Conservation (phyloP, 2,888 invertebrate species). For the Amphipyra tragopoginis region DNA sequence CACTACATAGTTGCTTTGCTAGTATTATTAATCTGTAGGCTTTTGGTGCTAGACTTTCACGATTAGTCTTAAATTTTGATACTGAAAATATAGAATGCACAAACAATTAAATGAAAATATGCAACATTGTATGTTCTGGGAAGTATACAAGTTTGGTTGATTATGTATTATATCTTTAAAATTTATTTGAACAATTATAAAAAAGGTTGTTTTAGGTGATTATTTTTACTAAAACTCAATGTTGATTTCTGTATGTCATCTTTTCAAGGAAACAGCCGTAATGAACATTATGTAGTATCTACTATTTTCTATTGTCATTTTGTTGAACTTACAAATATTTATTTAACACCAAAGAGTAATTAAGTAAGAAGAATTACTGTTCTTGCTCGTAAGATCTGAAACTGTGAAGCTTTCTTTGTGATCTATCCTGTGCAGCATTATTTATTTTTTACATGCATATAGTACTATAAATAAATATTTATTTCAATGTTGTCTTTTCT, state of each 20-base stretch:
- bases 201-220: slow-evolving; percentile 1
- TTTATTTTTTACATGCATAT: slow-evolving; percentile 72
- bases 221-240: background rate
- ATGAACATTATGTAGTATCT: background rate
- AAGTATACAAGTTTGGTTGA: slow-evolving; percentile 19
- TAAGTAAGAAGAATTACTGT: slow-evolving; percentile 39
- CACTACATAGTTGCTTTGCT: slow-evolving; percentile 71
- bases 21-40: slow-evolving; percentile 73
- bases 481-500: slow-evolving; percentile 59
- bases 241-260: background rate
- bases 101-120: slow-evolving; percentile 54
- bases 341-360: slow-evolving; percentile 68
- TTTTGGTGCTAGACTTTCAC: slow-evolving; percentile 83
- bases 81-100: slow-evolving; percentile 73
- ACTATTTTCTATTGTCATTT: slow-evolving; percentile 6
- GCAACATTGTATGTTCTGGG: slow-evolving; percentile 29
- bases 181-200: slow-evolving; percentile 16
- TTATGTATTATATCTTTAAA: slow-evolving; percentile 12
- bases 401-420: slow-evolving; percentile 64
- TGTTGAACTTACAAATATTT: slow-evolving; percentile 32
- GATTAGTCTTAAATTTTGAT: slow-evolving; percentile 74
- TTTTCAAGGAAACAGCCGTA: background rate
- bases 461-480: slow-evolving; percentile 66
- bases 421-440: slow-evolving; percentile 71
- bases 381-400: slow-evolving; percentile 67